Evolutionary conservation across 2,888 invertebrate species (phyloP).

Genomic region (Amiota mariae): DNA sequence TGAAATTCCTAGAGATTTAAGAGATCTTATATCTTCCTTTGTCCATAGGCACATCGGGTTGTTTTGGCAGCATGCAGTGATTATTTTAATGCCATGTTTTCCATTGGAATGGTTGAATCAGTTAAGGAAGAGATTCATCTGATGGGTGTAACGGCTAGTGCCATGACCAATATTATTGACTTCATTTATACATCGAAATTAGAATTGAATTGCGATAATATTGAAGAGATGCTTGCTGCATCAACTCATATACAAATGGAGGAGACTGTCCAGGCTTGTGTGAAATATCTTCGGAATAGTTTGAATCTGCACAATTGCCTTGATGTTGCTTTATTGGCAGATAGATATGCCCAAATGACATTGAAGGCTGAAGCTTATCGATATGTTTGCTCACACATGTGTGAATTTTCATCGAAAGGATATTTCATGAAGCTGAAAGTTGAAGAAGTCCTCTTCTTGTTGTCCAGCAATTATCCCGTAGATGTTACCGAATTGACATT

Average conservation of each 20-base stretch:
- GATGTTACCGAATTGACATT: slow-evolving; percentile 71
- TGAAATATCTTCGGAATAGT: slow-evolving; percentile 79
- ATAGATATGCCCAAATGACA: slow-evolving; percentile 79
- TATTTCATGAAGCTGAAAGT: slow-evolving; percentile 78
- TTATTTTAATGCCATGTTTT: slow-evolving; percentile 85
- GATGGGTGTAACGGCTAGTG: slow-evolving; percentile 80
- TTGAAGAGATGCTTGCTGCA: slow-evolving; percentile 81
- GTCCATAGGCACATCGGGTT: slow-evolving; percentile 78
- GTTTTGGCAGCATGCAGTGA: slow-evolving; percentile 83
- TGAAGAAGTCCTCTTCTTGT: slow-evolving; percentile 78
- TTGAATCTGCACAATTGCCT: slow-evolving; percentile 82
- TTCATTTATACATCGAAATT: slow-evolving; percentile 82
- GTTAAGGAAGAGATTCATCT: slow-evolving; percentile 79
- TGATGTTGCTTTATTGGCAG: slow-evolving; percentile 81
- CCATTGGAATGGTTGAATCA: slow-evolving; percentile 80
- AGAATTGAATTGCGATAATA: slow-evolving; percentile 73
- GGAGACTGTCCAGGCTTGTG: slow-evolving; percentile 80
- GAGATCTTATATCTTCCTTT: slow-evolving; percentile 38
- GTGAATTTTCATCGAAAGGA: slow-evolving; percentile 77
- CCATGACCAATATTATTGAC: slow-evolving; percentile 79
- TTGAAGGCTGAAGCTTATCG: slow-evolving; percentile 78
- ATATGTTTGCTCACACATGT: slow-evolving; percentile 79
- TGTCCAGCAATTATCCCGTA: slow-evolving; percentile 80
- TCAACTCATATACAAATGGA: slow-evolving; percentile 81
- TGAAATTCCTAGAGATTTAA: neutral